These are phyloP conservation scores for Byasa hedistus DNA, from an alignment of 2,888 invertebrate genomes.

Conservation along the genomic window DNA sequence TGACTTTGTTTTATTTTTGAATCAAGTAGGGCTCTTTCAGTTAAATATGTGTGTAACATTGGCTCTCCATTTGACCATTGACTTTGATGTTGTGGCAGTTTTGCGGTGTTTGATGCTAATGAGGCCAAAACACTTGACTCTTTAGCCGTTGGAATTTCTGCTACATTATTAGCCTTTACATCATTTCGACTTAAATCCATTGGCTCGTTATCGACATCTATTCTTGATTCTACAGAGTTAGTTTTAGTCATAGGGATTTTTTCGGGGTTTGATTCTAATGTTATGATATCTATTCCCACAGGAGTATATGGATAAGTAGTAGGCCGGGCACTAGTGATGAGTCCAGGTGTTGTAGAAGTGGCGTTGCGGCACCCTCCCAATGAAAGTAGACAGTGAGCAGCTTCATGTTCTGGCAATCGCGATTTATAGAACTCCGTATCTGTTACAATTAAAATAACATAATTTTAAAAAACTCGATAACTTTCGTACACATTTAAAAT, in stretches of 20 bases:
- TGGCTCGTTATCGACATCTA: slow-evolving; percentile 76
- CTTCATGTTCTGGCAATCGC: slow-evolving; percentile 90
- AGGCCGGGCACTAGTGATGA: slow-evolving; percentile 81
- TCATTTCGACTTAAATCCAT: slow-evolving; percentile 75
- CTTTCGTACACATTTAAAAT: too few species aligned
- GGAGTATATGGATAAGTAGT: slow-evolving; percentile 84
- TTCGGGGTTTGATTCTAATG: slow-evolving; percentile 54
- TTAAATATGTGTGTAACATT: slow-evolving; percentile 86
- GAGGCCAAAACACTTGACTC: slow-evolving; percentile 82
- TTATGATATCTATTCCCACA: slow-evolving; percentile 52
- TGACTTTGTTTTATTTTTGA: slow-evolving; percentile 86
- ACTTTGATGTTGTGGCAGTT: slow-evolving; percentile 78
- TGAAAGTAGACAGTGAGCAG: slow-evolving; percentile 89
- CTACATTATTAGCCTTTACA: slow-evolving; percentile 53
- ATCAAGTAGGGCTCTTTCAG: slow-evolving; percentile 85
- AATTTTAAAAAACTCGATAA: neutral
- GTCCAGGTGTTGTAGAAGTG: slow-evolving; percentile 73
- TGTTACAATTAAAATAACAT: slow-evolving; percentile 45
- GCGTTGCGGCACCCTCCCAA: slow-evolving; percentile 82
- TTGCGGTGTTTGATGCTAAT: slow-evolving; percentile 82
- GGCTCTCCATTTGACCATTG: slow-evolving; percentile 82
- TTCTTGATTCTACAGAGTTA: slow-evolving; percentile 51
- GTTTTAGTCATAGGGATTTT: slow-evolving; percentile 47
- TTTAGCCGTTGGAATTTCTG: slow-evolving; percentile 82
- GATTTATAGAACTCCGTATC: slow-evolving; percentile 85